phyloP scores from a whole-genome alignment of 2,113 vertebrate species.

The Panthera leo region DNA sequence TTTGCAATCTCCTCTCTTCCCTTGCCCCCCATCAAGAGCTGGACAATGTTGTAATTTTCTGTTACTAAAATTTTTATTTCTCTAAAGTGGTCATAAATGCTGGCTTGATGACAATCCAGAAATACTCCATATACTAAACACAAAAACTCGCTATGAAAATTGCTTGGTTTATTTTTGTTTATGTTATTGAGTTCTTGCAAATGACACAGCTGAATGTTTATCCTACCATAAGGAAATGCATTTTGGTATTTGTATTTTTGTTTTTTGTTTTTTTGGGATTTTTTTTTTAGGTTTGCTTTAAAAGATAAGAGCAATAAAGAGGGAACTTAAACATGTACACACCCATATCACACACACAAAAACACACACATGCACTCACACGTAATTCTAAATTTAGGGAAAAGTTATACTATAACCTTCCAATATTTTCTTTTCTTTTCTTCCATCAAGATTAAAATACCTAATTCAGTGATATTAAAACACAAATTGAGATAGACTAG shows the following conservation, averaged over 20 bases:
- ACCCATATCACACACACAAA: neutral
- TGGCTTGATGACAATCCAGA: conserved; percentile 81
- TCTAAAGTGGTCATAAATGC: conserved; percentile 76
- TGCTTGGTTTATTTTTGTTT: conserved; percentile 84
- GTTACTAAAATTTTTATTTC: conserved; percentile 73
- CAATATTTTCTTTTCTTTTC: neutral
- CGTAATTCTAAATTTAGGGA: neutral
- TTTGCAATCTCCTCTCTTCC: conserved; percentile 73
- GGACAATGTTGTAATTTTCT: conserved; percentile 75
- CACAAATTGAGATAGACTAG: neutral
- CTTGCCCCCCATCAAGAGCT: conserved; percentile 61
- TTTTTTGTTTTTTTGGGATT: neutral
- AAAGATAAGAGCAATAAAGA: conserved; percentile 78
- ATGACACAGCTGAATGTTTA: conserved; percentile 87
- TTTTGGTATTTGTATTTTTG: conserved; percentile 84
- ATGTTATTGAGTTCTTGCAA: conserved; percentile 81
- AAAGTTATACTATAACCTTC: neutral
- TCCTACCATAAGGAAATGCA: conserved; percentile 85
- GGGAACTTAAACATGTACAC: neutral
- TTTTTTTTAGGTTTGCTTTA: conserved; percentile 65
- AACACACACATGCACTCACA: neutral
- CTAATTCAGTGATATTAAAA: neutral
- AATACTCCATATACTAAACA: conserved; percentile 76
- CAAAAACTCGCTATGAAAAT: conserved; percentile 82
- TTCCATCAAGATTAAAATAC: conserved; percentile 48